Base-by-base conservation (phyloP, 2,888 invertebrate species). In the Cancer borealis region DNA sequence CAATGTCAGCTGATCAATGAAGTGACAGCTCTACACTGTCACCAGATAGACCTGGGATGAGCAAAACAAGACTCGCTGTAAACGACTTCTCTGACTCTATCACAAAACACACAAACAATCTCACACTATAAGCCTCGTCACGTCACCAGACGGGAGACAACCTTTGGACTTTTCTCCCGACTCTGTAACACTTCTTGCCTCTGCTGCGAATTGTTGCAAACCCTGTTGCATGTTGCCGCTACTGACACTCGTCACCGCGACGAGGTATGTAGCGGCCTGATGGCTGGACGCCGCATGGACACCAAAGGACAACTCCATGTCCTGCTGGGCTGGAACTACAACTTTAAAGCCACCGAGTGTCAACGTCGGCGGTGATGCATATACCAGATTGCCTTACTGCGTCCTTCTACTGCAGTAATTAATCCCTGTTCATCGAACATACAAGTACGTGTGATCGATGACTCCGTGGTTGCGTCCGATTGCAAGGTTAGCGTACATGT, bases 151-250 rank as follows among this genome's bases (percentile, higher is more conserved):
- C 66, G 30, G 91, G 91, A 73, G 91, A 91, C 66, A 91, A 91
- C 47, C 45, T 73, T 39, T 1, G 12, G 91, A 91, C 73, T 91
- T 91, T 91, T 91, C 91, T 45, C 91, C 26, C 91, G 91, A 91
- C 91, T 91, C 91, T 66, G 91, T 39, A 91, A 91, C 60, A 66
- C 66, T 66, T 91, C 91, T 46, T 8, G 73, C 91, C 39, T 66
- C 5, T 79, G 73, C 21, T 60, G 60, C 60, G 60, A 60, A 60
- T 79, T 79, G n/a, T 26, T 79, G 26, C 26, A 79, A 26, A n/a
- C 73, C 26, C 73, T 79, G 73, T 10, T 79, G 73, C 54, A n/a
- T 26, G 26, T 79, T n/a, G 73, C 8, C 73, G n/a, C 73, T n/a
- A 79, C 73, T 79, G 73, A 79, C 73, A 10, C n/a, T 79, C 73